Conservation (phyloP, 2,888 invertebrate species). For the Anarsia innoxiella region DNA sequence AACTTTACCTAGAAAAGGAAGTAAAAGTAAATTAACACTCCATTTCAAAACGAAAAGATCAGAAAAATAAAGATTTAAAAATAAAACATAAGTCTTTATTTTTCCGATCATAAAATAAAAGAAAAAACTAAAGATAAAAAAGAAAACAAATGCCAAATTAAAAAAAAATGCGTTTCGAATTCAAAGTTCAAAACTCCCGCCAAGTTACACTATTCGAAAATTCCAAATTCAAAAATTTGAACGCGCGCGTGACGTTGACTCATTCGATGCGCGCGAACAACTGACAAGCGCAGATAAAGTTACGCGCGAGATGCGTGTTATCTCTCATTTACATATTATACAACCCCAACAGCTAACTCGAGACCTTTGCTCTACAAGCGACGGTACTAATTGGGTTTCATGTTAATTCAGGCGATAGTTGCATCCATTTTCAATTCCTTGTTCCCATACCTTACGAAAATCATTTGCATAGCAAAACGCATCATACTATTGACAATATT, state of each 20-base stretch:
- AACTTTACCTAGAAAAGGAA: conserved; percentile 6
- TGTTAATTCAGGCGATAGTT: too few relatives aligned
- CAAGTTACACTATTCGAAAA: conserved; percentile 7
- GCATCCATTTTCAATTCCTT: too few relatives aligned
- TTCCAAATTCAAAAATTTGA: conserved; percentile 8
- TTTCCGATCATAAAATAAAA: conserved; percentile 8
- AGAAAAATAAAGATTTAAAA: conserved; percentile 7
- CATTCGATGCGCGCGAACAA: conserved; percentile 63
- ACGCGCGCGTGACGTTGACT: conserved; percentile 44
- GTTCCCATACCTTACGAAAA: conserved; percentile 59
- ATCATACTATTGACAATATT: conserved; percentile 59
- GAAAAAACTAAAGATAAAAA: conserved; percentile 7
- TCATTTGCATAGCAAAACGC: conserved; percentile 69
- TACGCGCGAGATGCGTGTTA: conserved; percentile 35
- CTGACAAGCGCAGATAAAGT: conserved; percentile 58
- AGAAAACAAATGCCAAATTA: neutral
- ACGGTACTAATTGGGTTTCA: too few relatives aligned
- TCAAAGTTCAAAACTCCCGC: conserved; percentile 1
- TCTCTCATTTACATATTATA: conserved; percentile 69
- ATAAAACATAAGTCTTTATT: conserved; percentile 11
- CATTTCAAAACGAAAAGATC: conserved; percentile 16
- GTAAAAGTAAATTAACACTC: conserved; percentile 13
- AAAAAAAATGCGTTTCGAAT: neutral
- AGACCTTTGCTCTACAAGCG: too few relatives aligned
- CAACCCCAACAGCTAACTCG: too few relatives aligned